Evolutionary conservation across 2,888 invertebrate genomes (phyloP).

Genomic region (Eristalis arbustorum): DNA sequence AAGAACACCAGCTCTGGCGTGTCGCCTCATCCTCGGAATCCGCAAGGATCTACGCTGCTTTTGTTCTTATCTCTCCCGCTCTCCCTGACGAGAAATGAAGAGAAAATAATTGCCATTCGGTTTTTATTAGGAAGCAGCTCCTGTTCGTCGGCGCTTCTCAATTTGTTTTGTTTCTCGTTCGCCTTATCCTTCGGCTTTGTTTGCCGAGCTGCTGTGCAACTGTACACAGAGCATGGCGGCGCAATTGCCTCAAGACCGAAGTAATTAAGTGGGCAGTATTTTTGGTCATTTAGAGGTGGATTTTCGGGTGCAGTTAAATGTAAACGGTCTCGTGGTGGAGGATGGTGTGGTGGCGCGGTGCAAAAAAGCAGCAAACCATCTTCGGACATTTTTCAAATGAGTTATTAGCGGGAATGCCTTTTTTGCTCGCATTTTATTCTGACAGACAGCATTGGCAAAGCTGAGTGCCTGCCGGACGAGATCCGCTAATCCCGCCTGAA

Average conservation of each 20-base stretch:
- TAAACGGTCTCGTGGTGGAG: slow-evolving; percentile 36
- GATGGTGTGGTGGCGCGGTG: background rate
- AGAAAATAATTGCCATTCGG: slow-evolving; percentile 69
- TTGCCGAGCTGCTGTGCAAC: slow-evolving; percentile 8
- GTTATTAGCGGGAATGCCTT: slow-evolving; percentile 21
- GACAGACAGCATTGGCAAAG: slow-evolving; percentile 53
- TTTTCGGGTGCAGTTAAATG: slow-evolving; percentile 64
- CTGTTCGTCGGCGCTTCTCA: slow-evolving; percentile 38
- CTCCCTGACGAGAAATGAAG: slow-evolving; percentile 60
- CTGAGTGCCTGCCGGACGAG: slow-evolving; percentile 46
- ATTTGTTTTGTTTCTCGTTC: slow-evolving; percentile 7
- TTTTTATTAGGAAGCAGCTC: slow-evolving; percentile 49
- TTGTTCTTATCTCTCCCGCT: slow-evolving; percentile 59
- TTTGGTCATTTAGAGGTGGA: slow-evolving; percentile 65
- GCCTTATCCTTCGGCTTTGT: slow-evolving; percentile 33
- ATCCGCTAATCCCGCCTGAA: slow-evolving; percentile 6
- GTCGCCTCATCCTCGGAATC: slow-evolving; percentile 33
- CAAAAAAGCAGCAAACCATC: background rate
- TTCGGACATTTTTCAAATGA: slow-evolving; percentile 30
- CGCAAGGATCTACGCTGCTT: slow-evolving; percentile 57
- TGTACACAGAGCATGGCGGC: background rate
- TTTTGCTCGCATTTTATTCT: background rate
- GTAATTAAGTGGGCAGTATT: slow-evolving; percentile 69
- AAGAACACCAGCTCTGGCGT: slow-evolving; percentile 31
- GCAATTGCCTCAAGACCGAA: slow-evolving; percentile 37